phyloP scores from a whole-genome alignment of 2,113 vertebrate species.

The Callipepla californica region DNA sequence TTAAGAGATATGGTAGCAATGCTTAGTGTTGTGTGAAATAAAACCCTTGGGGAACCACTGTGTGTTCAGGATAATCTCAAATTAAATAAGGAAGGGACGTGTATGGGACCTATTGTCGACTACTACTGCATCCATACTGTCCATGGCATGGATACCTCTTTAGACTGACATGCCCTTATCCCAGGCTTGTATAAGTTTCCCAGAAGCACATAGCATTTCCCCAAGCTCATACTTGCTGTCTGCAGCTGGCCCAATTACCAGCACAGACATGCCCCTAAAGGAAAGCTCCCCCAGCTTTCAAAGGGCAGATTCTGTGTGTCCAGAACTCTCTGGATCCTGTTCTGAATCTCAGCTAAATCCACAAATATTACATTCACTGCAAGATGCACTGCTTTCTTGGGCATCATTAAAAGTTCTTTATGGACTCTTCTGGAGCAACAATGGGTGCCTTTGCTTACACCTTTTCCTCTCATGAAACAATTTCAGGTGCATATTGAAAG shows the following conservation, averaged over 20 bases:
- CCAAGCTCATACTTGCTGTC: too few relatives aligned
- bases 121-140: too few relatives aligned
- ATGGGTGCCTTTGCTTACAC: not conserved
- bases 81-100: rapidly evolving
- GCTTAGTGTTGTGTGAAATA: rapidly evolving
- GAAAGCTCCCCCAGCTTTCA: too few relatives aligned
- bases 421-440: not conserved
- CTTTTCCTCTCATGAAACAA: not conserved
- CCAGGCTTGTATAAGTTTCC: too few relatives aligned
- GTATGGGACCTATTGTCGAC: too few relatives aligned
- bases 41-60: rapidly evolving
- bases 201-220: too few relatives aligned
- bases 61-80: not conserved
- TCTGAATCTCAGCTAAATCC: not conserved
- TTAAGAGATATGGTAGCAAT: not conserved
- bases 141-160: too few relatives aligned
- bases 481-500: not conserved
- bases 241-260: too few relatives aligned
- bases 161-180: too few relatives aligned
- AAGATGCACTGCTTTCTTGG: not conserved
- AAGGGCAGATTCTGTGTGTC: too few relatives aligned
- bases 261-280: too few relatives aligned
- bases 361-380: not conserved
- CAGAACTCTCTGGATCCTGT: not conserved
- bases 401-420: not conserved